Evolutionary conservation across 1,140 invertebrate species (phyloP).

Genomic region (Arion vulgaris): DNA sequence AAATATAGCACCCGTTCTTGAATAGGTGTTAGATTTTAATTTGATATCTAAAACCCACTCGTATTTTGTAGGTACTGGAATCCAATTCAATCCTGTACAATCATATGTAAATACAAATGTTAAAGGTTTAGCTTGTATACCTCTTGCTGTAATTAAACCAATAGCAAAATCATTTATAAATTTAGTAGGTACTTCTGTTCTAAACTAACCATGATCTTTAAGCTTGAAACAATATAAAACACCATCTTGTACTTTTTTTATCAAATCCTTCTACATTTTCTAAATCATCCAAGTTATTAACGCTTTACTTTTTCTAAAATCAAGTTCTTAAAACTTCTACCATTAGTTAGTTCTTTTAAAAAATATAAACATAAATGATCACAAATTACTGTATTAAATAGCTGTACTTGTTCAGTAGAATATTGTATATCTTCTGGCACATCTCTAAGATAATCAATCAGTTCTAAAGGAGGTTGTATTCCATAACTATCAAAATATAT

Average conservation of each 20-base stretch:
- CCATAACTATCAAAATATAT: constrained; percentile 12
- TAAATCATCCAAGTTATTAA: too few species aligned
- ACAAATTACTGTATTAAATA: neutral
- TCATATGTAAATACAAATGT: neutral
- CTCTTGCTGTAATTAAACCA: neutral
- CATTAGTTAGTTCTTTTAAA: neutral
- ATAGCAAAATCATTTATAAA: too few species aligned
- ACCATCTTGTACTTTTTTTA: too few species aligned
- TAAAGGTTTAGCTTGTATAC: neutral
- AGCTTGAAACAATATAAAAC: neutral
- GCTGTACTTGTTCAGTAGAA: neutral
- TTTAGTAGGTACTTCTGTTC: too few species aligned
- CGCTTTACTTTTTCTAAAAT: neutral
- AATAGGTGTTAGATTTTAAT: neutral
- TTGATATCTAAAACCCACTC: constrained; percentile 3
- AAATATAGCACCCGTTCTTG: neutral
- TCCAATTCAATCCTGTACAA: neutral
- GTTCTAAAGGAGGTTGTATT: neutral
- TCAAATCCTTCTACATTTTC: too few species aligned
- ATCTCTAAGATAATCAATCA: constrained; percentile 4
- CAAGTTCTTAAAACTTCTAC: neutral
- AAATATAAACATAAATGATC: constrained; percentile 8
- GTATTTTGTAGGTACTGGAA: neutral
- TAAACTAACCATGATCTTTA: neutral
- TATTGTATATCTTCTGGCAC: neutral